Evolutionary conservation across 2,888 invertebrate genomes (phyloP), one percentile per base, ranked within the genome.

Genomic region (Sminthurinus aureus): DNA sequence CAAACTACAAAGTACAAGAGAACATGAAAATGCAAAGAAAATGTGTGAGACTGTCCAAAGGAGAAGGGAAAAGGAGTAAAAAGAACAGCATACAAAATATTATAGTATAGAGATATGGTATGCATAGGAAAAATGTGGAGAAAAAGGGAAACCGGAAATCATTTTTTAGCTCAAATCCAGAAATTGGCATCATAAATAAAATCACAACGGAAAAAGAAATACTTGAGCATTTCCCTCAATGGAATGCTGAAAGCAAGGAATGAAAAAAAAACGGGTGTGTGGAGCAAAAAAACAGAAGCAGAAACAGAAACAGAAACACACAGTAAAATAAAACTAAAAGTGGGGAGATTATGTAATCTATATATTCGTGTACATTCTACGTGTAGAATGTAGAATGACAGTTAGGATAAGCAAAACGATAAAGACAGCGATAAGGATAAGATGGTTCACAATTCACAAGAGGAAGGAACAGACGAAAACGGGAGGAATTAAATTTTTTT

Each of bases 171-270:
- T 52, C 22, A 24, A n/a, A 20, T 26, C 50, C 52, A 52, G 51
- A 75, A 75, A 50, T 50, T 52, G 71, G 51, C 75, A 50, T 58
- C 77, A 12, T 58, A 77, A 77, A 58, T 58, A 77, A 77, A 77
- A 77, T 77, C 77, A 77, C 13, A 77, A 22, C 77, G 77, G 77
- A 77, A 71, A 71, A 71, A 38, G 38, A 38, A 38, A 38, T 22
- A 71, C 69, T 69, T 20, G 69, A 69, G 69, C n/a, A 38, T 38
- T 38, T 38, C 38, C 38, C 38, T 38, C 3, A 64, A 15, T 18
- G 2, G 64, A 64, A 15, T 18, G 2, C n/a, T 15, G 64, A 64
- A 18, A n/a, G n/a, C 15, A 18, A 64, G 64, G 64, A 64, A 58
- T 12, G 15, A 58, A 58, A 15, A 58, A n/a, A n/a, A 22, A 67